A percentile compares a stretch with the other conserved stretches of the same genome.
These are phyloP conservation scores for Chrysogorgia sp. DNA, from an alignment of 92 coral and sea anemone genomes.

Conservation along the genomic window DNA sequence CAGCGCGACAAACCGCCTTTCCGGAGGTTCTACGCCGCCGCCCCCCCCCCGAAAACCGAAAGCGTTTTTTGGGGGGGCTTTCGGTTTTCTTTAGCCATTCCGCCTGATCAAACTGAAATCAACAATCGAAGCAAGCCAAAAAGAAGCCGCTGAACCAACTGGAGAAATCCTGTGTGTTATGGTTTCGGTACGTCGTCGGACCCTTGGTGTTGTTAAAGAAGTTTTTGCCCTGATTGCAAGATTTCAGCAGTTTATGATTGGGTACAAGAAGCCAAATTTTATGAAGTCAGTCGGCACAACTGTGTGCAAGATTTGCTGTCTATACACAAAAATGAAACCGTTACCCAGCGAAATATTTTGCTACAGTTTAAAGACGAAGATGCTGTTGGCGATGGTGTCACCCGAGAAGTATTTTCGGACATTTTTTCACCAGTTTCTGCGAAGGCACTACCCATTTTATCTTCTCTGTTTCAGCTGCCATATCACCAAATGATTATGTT, in stretches of 20 bases:
- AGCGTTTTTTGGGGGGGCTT: too few relatives aligned
- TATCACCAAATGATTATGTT: constrained; percentile 49
- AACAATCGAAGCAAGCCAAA: neutral
- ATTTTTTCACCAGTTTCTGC: constrained; percentile 54
- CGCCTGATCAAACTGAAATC: too few relatives aligned
- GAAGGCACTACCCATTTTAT: constrained; percentile 57
- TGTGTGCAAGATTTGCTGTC: constrained; percentile 48
- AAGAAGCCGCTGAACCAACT: constrained; percentile 4
- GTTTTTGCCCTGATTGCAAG: constrained; percentile 38
- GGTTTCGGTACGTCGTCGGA: constrained; percentile 44
- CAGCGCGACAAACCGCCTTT: too few relatives aligned
- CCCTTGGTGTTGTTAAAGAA: constrained; percentile 48
- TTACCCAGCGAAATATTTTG: constrained; percentile 10
- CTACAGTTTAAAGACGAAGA: constrained; percentile 53
- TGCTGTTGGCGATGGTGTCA: constrained; percentile 61
- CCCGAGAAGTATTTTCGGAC: neutral
- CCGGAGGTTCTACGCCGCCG: too few relatives aligned
- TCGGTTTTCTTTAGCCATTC: too few relatives aligned
- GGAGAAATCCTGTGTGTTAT: constrained; percentile 20
- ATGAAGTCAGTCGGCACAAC: constrained; percentile 43
- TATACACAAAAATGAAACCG: constrained; percentile 42
- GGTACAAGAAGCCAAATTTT: constrained; percentile 2
- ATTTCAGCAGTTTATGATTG: constrained; percentile 50
- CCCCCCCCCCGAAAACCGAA: too few relatives aligned
- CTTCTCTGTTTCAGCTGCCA: constrained; percentile 45